phyloP scores from a whole-genome alignment of 2,888 invertebrate genomes.

The Tachystola acroxantha region DNA sequence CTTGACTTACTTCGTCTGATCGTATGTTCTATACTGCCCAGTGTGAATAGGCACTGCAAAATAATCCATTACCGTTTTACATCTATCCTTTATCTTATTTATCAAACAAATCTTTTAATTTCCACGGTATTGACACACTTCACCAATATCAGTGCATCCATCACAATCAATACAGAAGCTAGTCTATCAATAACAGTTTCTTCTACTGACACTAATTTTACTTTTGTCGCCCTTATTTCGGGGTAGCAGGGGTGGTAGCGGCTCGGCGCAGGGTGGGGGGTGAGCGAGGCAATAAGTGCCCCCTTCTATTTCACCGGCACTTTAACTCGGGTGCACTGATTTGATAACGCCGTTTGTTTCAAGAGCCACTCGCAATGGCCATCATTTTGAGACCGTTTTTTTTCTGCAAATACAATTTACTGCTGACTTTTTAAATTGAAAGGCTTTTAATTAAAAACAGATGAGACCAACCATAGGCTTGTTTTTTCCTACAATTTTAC shows the following conservation, averaged over 20 bases:
- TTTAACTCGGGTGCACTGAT: slow-evolving; percentile 74
- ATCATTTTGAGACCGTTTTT: slow-evolving; percentile 52
- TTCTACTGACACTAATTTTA: slow-evolving; percentile 20
- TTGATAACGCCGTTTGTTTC: slow-evolving; percentile 76
- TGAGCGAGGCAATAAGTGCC: slow-evolving; percentile 63
- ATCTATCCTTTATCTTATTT: too few relatives aligned
- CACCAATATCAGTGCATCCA: not conserved
- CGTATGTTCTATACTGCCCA: too few relatives aligned
- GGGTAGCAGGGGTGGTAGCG: slow-evolving; percentile 19
- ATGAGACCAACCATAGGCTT: not conserved
- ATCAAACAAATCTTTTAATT: too few relatives aligned
- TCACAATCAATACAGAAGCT: slow-evolving; percentile 3
- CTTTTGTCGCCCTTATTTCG: slow-evolving; percentile 30
- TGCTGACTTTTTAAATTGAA: slow-evolving; percentile 29
- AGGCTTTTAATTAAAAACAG: slow-evolving; percentile 33
- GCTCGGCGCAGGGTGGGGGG: slow-evolving; percentile 10
- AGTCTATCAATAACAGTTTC: not conserved
- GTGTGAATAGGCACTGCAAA: too few relatives aligned
- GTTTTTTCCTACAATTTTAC: not conserved
- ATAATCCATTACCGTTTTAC: too few relatives aligned
- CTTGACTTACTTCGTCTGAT: too few relatives aligned
- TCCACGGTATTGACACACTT: too few relatives aligned
- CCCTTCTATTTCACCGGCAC: slow-evolving; percentile 71
- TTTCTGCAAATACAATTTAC: slow-evolving; percentile 40
- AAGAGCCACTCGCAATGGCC: slow-evolving; percentile 55